phyloP scores from a whole-genome alignment of 2,888 invertebrate species.

The Noctua pronuba region DNA sequence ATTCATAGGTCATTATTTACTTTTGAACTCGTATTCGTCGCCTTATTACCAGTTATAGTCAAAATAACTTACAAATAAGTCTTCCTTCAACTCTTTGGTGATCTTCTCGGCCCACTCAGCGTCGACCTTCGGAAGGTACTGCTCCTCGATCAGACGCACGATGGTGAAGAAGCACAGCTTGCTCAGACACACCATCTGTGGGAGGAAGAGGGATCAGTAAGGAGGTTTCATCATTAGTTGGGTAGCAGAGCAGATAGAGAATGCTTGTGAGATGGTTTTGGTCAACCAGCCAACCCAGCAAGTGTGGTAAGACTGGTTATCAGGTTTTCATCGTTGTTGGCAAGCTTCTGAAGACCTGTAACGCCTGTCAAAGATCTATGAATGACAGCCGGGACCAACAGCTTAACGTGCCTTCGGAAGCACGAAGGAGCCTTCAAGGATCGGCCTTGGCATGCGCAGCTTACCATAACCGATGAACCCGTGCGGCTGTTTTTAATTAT shows the following conservation, averaged over 20 bases:
- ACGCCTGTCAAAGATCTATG: not conserved
- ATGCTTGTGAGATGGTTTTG: not conserved
- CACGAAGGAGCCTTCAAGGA: not conserved
- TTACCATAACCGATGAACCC: not conserved
- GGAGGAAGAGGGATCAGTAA: slow-evolving; percentile 78
- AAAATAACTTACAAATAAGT: slow-evolving; percentile 90
- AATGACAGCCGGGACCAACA: not conserved
- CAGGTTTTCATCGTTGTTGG: not conserved
- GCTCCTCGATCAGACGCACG: slow-evolving; percentile 91
- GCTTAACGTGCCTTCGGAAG: not conserved
- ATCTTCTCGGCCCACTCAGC: slow-evolving; percentile 91
- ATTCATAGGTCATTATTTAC: too few relatives aligned
- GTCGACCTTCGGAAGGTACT: slow-evolving; percentile 91
- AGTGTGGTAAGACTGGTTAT: not conserved
- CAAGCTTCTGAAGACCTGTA: not conserved
- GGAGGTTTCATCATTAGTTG: not conserved
- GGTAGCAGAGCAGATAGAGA: not conserved
- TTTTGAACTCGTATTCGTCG: too few relatives aligned
- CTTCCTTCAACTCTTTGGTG: slow-evolving; percentile 91
- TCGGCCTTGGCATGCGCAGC: not conserved
- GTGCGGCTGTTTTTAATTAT: not conserved
- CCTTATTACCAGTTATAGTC: not conserved
- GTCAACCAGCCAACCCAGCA: not conserved
- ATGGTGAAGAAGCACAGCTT: slow-evolving; percentile 92
- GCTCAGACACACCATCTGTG: slow-evolving; percentile 83